These are phyloP conservation scores for Brachycybe producta DNA, from an alignment of 2,888 invertebrate species.

Conservation along the genomic window DNA sequence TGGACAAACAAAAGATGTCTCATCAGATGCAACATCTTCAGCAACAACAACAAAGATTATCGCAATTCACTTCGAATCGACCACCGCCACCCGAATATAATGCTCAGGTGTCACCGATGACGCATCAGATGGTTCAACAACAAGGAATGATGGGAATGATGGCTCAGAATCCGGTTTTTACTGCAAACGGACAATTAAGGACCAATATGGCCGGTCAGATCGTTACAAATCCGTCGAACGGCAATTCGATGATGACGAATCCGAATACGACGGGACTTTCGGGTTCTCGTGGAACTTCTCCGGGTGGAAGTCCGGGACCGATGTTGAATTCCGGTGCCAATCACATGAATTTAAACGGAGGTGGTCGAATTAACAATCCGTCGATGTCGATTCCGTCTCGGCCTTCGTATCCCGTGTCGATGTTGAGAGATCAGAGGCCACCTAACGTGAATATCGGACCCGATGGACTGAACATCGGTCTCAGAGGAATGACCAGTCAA, in stretches of 20 bases:
- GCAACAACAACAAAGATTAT: slow-evolving; percentile 1
- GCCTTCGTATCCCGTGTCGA: slow-evolving; percentile 55
- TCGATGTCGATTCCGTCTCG: slow-evolving; percentile 55
- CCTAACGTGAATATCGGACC: slow-evolving; percentile 47
- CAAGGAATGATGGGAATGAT: slow-evolving; percentile 18
- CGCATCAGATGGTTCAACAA: slow-evolving; percentile 33
- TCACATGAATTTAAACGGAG: slow-evolving; percentile 9
- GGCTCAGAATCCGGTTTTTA: slow-evolving; percentile 4
- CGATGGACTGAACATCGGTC: slow-evolving; percentile 38
- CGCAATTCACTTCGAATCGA: slow-evolving; percentile 11
- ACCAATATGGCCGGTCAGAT: neutral
- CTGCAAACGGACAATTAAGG: neutral
- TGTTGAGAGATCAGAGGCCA: slow-evolving; percentile 31
- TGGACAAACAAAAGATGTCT: slow-evolving; percentile 40
- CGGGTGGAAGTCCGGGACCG: neutral
- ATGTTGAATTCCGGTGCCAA: neutral
- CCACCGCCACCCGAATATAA: slow-evolving; percentile 27
- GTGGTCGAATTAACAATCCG: slow-evolving; percentile 31
- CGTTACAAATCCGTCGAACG: neutral
- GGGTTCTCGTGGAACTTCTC: neutral
- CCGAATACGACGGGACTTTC: neutral
- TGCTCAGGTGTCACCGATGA: slow-evolving; percentile 33
- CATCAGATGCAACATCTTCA: slow-evolving; percentile 46
- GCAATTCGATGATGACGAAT: neutral
- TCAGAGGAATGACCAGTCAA: slow-evolving; percentile 34